Percentiles rank a stretch among this genome's conserved stretches.
Evolutionary conservation across 2,113 vertebrate species (phyloP).

Genomic region (Alligator sinensis): DNA sequence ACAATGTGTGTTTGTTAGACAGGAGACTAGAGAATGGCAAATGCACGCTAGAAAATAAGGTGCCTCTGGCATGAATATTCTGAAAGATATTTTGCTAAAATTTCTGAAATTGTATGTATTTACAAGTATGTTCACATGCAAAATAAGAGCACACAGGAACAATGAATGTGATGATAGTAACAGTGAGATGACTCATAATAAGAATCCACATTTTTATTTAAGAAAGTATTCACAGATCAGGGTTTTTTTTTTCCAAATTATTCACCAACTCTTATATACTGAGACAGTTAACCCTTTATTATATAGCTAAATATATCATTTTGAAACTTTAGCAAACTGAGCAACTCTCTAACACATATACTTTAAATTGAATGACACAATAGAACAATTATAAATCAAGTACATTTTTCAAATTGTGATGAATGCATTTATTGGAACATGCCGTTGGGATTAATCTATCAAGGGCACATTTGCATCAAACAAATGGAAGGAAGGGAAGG

Average conservation of each 20-base stretch:
- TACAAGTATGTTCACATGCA: fast-evolving
- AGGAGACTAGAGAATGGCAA: background rate
- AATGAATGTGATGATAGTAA: background rate
- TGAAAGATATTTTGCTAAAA: background rate
- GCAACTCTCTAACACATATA: background rate
- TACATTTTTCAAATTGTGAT: fast-evolving
- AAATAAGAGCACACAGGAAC: background rate
- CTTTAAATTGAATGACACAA: background rate
- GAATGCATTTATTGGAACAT: background rate
- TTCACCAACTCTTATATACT: background rate
- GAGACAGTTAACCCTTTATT: background rate
- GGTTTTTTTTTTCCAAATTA: background rate
- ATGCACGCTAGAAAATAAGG: fast-evolving
- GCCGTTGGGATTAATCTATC: background rate
- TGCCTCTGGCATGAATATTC: background rate
- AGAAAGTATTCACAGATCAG: background rate
- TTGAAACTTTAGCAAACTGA: background rate
- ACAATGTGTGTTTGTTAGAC: background rate
- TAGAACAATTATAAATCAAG: background rate
- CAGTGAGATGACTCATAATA: background rate
- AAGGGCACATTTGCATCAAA: background rate
- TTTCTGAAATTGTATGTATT: background rate
- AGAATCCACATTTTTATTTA: background rate
- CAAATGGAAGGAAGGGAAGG: fast-evolving
- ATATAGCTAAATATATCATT: background rate